Conservation (phyloP, 2,113 vertebrate species). For the Tretioscincus oriximinensis region DNA sequence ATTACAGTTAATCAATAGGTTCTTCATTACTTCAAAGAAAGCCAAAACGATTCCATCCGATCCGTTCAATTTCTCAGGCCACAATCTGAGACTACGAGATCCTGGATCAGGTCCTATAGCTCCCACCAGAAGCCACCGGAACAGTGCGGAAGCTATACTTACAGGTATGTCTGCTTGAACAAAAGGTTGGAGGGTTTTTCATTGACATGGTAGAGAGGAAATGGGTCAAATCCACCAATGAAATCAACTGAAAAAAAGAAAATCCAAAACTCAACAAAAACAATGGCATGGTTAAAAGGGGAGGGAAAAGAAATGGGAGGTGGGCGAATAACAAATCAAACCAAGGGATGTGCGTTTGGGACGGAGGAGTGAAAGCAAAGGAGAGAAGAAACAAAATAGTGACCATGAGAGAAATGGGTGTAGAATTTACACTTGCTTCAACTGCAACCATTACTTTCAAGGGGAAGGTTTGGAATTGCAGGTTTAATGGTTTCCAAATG, state of each 20-base stretch:
- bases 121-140: too few relatives aligned
- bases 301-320: slow-evolving; percentile 48
- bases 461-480: background rate
- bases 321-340: slow-evolving; percentile 38
- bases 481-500: background rate
- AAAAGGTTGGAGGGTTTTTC: slow-evolving; percentile 91
- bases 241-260: slow-evolving; percentile 95
- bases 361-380: slow-evolving; percentile 36
- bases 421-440: background rate
- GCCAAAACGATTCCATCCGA: too few relatives aligned
- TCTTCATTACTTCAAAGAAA: too few relatives aligned
- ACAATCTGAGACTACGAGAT: too few relatives aligned
- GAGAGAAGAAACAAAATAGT: background rate
- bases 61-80: too few relatives aligned
- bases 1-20: too few relatives aligned
- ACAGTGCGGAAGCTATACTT: slow-evolving; percentile 72
- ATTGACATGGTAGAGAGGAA: slow-evolving; percentile 93
- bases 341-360: slow-evolving; percentile 20
- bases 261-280: slow-evolving; percentile 68
- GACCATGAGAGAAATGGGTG: too few relatives aligned
- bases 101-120: too few relatives aligned
- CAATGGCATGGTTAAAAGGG: slow-evolving; percentile 53
- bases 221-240: slow-evolving; percentile 96
- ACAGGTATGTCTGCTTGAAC: slow-evolving; percentile 89
- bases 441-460: background rate